Evolutionary conservation across 1,140 invertebrate species (phyloP), one percentile per base, ranked within the genome.

Genomic region (Cataglyphis hispanica): DNA sequence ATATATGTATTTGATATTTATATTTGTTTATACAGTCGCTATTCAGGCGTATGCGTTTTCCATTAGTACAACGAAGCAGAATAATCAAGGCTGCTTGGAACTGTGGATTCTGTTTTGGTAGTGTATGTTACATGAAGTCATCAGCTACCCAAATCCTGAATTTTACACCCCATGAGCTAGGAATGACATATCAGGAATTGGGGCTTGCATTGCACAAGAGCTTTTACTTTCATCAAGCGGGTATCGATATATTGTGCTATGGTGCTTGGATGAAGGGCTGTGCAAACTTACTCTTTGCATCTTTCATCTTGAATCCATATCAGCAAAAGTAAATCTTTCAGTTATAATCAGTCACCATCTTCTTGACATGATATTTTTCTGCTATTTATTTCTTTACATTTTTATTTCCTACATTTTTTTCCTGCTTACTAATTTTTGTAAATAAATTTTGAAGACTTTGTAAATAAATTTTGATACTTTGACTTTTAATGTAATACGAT

Each of bases 221-320:
- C 77, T 93, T 93, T 88, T 93, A 93, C 69, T 77, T 92, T 74
- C 92, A 93, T 86, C 87, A 84, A 31, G 91, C 91, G 1, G 84
- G 86, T 43, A 34, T 92, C 4, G 84, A 92, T 13, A 84, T 93
- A 61, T 90, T 93, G 10, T 89, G 67, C 50, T 84, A 91, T 40
- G 63, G 86, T 46, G 67, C 78, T 64, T 94, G 93, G 93, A 80
- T 87, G 22, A 91, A 89, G 53, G 92, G 92, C 83, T 92, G 88
- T 37, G 76, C 88, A 22, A 91, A 91, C 56, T 87, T 93, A 53
- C 66, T 94, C 19, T 94, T 94, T 43, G 91, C 91, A 0, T 88
- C 91, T 1, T 93, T 92, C 22, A 72, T 93, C 61, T 90, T 93
- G 80, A 92, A 87, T 53, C 76, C 88, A 10, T 87, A 91, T 34